phyloP scores from a whole-genome alignment of 1,140 invertebrate species.

The Physella acuta region DNA sequence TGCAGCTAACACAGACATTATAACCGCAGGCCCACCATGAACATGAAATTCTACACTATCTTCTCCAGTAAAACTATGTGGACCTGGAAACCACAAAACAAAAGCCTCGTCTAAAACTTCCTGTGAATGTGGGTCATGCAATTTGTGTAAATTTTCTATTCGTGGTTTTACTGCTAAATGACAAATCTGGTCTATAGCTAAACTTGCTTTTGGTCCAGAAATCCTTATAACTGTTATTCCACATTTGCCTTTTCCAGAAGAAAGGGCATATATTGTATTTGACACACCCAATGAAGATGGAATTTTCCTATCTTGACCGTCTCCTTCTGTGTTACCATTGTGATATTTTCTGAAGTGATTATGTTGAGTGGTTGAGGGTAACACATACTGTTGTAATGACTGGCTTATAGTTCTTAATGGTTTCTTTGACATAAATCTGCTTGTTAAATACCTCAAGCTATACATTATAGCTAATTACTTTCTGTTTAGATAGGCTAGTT shows the following conservation, averaged over 20 bases:
- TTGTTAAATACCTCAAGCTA: too few relatives aligned
- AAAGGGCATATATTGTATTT: constrained; percentile 58
- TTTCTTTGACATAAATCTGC: too few relatives aligned
- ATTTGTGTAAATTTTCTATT: constrained; percentile 68
- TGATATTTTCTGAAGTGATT: too few relatives aligned
- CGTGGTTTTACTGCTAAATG: constrained; percentile 65
- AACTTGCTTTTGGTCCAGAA: constrained; percentile 68
- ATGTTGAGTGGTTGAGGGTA: too few relatives aligned
- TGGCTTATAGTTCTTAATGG: too few relatives aligned
- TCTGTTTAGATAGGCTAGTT: too few relatives aligned
- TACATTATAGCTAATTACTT: too few relatives aligned
- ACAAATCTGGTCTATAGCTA: constrained; percentile 67
- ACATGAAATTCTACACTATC: constrained; percentile 88
- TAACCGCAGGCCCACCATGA: constrained; percentile 80
- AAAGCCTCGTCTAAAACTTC: constrained; percentile 78
- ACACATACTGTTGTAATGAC: too few relatives aligned
- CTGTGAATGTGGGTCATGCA: constrained; percentile 66
- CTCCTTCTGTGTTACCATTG: too few relatives aligned
- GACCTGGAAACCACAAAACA: constrained; percentile 86
- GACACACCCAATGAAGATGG: too few relatives aligned
- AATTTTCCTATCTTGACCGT: too few relatives aligned
- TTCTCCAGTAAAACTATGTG: constrained; percentile 90
- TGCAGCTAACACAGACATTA: constrained; percentile 70
- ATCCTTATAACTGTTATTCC: constrained; percentile 81
- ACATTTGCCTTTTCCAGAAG: constrained; percentile 75